A percentile compares a stretch with the other conserved stretches of the same genome.
phyloP scores from a whole-genome alignment of 2,888 invertebrate species.

The Xylocampa areola region DNA sequence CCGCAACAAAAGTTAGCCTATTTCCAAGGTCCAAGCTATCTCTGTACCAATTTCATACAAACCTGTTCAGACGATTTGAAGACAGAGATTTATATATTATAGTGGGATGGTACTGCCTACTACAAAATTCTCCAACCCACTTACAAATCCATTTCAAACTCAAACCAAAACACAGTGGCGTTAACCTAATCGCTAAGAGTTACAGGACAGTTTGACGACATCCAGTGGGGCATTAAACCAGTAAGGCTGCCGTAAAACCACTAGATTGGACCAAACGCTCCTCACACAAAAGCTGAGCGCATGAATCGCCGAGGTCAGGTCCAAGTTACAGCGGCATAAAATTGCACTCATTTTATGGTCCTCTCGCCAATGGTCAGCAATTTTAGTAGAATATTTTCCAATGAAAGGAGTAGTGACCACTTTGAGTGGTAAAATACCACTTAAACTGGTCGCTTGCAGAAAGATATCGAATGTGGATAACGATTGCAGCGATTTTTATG shows the following conservation, averaged over 20 bases:
- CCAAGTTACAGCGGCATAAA: constrained; percentile 35
- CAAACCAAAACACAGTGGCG: constrained; percentile 21
- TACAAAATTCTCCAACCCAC: not conserved
- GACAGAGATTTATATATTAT: too few species aligned
- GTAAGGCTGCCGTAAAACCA: constrained; percentile 61
- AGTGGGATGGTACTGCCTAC: too few species aligned
- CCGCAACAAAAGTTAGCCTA: too few species aligned
- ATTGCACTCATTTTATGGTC: constrained; percentile 29
- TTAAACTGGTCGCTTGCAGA: not conserved
- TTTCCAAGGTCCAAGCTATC: too few species aligned
- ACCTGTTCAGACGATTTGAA: too few species aligned
- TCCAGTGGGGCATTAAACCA: constrained; percentile 58
- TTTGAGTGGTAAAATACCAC: not conserved
- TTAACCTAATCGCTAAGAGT: constrained; percentile 46
- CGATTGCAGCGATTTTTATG: too few species aligned
- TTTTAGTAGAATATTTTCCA: not conserved
- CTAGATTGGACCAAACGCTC: constrained; percentile 67
- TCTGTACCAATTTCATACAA: too few species aligned
- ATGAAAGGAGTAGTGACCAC: not conserved
- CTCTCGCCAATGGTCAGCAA: not conserved
- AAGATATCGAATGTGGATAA: too few species aligned
- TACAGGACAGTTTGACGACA: constrained; percentile 55
- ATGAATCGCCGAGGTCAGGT: constrained; percentile 54
- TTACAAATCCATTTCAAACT: constrained; percentile 2
- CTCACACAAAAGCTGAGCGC: constrained; percentile 58